A percentile compares a stretch with the other conserved stretches of the same genome.
These are phyloP conservation scores for Genyomyrus donnyi DNA, from an alignment of 2,113 vertebrate species.

Conservation along the genomic window DNA sequence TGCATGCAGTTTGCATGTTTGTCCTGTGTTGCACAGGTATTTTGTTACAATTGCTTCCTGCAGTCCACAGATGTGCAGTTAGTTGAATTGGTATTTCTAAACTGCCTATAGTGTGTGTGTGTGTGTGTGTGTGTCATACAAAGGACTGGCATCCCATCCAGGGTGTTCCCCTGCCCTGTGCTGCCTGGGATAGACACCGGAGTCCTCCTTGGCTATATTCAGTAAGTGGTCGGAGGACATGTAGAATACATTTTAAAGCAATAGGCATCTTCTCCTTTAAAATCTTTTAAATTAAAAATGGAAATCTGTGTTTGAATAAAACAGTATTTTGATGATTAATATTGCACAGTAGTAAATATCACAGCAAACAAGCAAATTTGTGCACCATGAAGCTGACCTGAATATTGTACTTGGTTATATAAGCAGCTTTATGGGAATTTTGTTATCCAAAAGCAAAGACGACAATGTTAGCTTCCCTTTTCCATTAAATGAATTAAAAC, in stretches of 20 bases:
- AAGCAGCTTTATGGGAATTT: not conserved
- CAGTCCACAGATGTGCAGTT: not conserved
- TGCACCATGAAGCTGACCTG: not conserved
- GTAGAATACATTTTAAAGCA: not conserved
- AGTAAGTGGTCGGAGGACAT: not conserved
- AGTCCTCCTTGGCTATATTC: not conserved
- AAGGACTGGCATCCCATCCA: not conserved
- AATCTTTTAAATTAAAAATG: not conserved
- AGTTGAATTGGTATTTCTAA: not conserved
- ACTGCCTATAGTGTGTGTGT: not conserved
- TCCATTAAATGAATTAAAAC: not conserved
- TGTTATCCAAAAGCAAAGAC: not conserved
- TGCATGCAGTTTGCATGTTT: not conserved
- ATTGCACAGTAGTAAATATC: not conserved
- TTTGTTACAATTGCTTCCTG: not conserved
- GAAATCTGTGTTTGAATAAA: not conserved
- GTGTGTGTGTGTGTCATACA: not conserved
- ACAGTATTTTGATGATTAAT: not conserved
- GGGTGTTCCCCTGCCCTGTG: not conserved
- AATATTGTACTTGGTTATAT: not conserved
- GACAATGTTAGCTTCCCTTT: not conserved
- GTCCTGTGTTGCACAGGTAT: not conserved
- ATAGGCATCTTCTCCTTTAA: not conserved
- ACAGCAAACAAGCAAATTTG: not conserved
- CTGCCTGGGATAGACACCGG: not conserved